A percentile compares a stretch with the other conserved stretches of the same genome.
These are phyloP conservation scores for Allobates femoralis DNA, from an alignment of 2,797 vertebrate genomes.

Conservation along the genomic window DNA sequence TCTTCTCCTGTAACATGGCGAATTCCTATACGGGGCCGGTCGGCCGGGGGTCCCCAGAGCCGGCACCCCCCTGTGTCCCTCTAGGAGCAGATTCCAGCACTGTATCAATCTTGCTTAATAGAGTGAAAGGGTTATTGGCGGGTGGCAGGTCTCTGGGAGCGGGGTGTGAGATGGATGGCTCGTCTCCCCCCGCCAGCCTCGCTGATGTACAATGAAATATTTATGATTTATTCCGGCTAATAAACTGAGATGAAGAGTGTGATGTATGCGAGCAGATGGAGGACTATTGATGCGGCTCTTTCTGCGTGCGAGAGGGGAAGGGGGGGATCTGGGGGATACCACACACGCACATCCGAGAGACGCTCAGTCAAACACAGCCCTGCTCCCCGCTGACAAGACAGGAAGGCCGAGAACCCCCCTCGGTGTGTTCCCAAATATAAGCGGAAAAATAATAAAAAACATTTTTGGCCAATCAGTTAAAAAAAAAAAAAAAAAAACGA, in stretches of 20 bases:
- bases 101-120: conserved; percentile 95
- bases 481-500: background rate
- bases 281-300: conserved; percentile 78
- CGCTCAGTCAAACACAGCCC: conserved; percentile 21
- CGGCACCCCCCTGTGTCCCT: conserved; percentile 67
- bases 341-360: conserved; percentile 25
- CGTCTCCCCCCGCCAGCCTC: conserved; percentile 80
- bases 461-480: background rate
- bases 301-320: conserved; percentile 44
- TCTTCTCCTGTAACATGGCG: background rate
- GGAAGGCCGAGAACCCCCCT: background rate
- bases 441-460: background rate
- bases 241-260: conserved; percentile 92
- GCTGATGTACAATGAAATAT: conserved; percentile 92
- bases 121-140: conserved; percentile 86
- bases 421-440: conserved; percentile 18
- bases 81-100: conserved; percentile 84
- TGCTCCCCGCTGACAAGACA: conserved; percentile 9
- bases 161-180: conserved; percentile 88
- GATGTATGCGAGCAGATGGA: conserved; percentile 92
- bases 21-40: conserved; percentile 33
- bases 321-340: conserved; percentile 61
- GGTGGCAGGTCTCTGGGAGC: conserved; percentile 79
- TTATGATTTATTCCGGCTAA: conserved; percentile 97
- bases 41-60: conserved; percentile 36